phyloP scores from a whole-genome alignment of 2,113 vertebrate species.

The Grallaria varia region DNA sequence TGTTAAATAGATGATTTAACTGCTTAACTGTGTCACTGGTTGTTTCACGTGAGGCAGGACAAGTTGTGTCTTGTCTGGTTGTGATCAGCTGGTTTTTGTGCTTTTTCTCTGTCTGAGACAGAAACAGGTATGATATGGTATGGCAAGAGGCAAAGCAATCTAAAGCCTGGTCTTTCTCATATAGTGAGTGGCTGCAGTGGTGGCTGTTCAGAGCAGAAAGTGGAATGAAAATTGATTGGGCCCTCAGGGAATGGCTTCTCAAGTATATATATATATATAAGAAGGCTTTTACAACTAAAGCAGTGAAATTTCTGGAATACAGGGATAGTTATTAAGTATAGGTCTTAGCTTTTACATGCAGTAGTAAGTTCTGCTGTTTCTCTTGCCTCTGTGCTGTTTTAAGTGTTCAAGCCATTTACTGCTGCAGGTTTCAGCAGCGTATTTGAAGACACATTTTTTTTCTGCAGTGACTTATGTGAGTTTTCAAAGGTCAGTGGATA shows the following conservation, averaged over 20 bases:
- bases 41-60: background rate
- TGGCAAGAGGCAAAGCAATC: background rate
- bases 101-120: background rate
- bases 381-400: background rate
- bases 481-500: background rate
- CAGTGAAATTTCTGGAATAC: background rate
- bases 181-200: background rate
- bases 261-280: background rate
- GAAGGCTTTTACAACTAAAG: background rate
- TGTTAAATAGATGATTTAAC: background rate
- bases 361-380: background rate
- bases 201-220: background rate
- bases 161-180: background rate
- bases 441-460: background rate
- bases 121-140: background rate
- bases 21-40: background rate
- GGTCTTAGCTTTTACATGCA: background rate
- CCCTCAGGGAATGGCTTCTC: background rate
- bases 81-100: background rate
- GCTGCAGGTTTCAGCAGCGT: background rate
- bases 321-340: background rate
- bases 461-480: background rate
- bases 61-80: background rate
- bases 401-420: background rate
- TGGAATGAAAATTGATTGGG: background rate